Conservation (phyloP, 2,113 vertebrate species). For the Archocentrus centrarchus region DNA sequence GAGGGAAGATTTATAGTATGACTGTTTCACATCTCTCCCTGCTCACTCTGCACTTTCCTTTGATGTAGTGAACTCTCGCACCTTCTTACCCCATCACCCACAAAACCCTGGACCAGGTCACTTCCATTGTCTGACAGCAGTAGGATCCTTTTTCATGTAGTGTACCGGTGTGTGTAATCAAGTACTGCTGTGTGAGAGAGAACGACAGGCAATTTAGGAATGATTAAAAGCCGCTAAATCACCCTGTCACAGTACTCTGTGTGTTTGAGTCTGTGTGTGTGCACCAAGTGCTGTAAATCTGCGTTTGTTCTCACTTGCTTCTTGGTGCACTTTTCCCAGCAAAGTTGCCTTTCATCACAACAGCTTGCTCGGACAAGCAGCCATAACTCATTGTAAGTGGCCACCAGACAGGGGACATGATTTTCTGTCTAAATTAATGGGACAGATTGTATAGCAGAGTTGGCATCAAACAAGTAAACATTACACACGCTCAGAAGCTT, state of each 20-base stretch:
- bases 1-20: slow-evolving; percentile 19
- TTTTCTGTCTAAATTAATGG: slow-evolving; percentile 60
- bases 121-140: not conserved
- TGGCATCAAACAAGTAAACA: slow-evolving; percentile 47
- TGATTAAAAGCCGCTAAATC: slow-evolving; percentile 71
- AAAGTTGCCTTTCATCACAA: slow-evolving; percentile 41
- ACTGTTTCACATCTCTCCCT: slow-evolving; percentile 14
- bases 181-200: slow-evolving; percentile 41
- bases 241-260: slow-evolving; percentile 37
- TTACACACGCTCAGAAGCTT: slow-evolving; percentile 20
- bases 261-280: not conserved
- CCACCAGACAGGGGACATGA: slow-evolving; percentile 60
- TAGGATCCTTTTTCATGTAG: slow-evolving; percentile 31
- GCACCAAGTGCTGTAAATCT: slow-evolving; percentile 12
- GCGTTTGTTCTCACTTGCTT: slow-evolving; percentile 9
- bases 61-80: not conserved
- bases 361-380: slow-evolving; percentile 28
- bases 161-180: slow-evolving; percentile 49
- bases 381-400: slow-evolving; percentile 56
- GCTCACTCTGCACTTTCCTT: slow-evolving; percentile 42
- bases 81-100: not conserved
- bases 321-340: slow-evolving; percentile 7
- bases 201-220: slow-evolving; percentile 58
- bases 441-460: slow-evolving; percentile 51
- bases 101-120: not conserved